Evolutionary conservation across 2,888 invertebrate genomes (phyloP).

Genomic region (Euzophera pinguis): DNA sequence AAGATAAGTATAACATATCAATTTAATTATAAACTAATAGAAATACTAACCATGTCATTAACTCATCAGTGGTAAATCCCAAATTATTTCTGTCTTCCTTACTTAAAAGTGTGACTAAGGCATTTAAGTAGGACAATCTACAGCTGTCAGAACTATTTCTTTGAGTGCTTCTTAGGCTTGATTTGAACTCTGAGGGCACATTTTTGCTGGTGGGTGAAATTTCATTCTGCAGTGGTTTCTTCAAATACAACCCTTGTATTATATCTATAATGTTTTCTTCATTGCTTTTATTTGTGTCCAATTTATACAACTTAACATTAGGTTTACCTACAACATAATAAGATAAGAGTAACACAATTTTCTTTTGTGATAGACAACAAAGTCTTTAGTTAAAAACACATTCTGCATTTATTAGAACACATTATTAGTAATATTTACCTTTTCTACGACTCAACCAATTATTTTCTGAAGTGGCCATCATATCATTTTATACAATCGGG

Average conservation of each 20-base stretch:
- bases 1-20: not conserved
- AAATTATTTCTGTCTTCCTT: constrained; percentile 82
- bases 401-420: not conserved
- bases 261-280: constrained; percentile 83
- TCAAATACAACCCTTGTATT: constrained; percentile 79
- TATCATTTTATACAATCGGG: constrained; percentile 47
- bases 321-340: constrained; percentile 66
- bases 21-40: not conserved
- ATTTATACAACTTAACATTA: constrained; percentile 83
- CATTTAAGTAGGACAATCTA: constrained; percentile 92
- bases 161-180: constrained; percentile 80
- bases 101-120: constrained; percentile 88
- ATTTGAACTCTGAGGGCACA: constrained; percentile 66
- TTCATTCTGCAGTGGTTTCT: constrained; percentile 60
- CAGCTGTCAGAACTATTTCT: constrained; percentile 86
- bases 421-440: constrained; percentile 49
- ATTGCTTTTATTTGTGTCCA: constrained; percentile 79
- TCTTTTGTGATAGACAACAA: not conserved
- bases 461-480: constrained; percentile 73
- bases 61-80: constrained; percentile 88
- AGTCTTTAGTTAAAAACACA: not conserved
- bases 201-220: constrained; percentile 61
- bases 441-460: constrained; percentile 73
- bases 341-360: not conserved
- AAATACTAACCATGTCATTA: constrained; percentile 76